A percentile compares a stretch with the other conserved stretches of the same genome.
Conservation (phyloP, 2,113 vertebrate genomes). For the Crotalus horridus region DNA sequence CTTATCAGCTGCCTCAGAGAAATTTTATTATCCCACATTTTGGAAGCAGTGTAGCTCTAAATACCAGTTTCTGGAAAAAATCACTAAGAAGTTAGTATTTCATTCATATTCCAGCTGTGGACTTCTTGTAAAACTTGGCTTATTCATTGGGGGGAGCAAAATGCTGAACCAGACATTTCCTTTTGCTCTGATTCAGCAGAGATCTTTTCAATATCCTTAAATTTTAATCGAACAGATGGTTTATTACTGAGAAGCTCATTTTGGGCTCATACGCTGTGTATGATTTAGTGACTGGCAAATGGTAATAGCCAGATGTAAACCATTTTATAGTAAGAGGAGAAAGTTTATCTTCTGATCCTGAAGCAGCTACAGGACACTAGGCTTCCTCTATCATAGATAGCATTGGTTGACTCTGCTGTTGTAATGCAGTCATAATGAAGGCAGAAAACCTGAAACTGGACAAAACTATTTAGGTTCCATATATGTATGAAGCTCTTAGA, state of each 20-base stretch:
- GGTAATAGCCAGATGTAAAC: background rate
- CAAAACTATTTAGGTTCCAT: background rate
- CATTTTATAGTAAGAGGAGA: background rate
- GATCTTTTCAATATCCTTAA: background rate
- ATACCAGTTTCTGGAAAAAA: background rate
- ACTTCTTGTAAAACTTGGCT: background rate
- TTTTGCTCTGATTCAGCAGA: background rate
- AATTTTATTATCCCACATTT: background rate
- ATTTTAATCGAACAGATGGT: background rate
- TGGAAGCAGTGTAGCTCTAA: background rate
- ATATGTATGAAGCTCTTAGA: background rate
- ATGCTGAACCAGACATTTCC: background rate
- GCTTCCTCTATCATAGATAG: background rate
- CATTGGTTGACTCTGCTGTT: background rate
- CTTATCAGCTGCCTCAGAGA: background rate
- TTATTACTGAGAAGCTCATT: background rate
- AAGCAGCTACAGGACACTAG: background rate
- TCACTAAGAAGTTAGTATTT: background rate
- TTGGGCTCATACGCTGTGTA: background rate
- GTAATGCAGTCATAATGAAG: background rate
- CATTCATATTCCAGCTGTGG: background rate
- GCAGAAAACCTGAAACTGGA: background rate
- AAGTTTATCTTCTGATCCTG: background rate
- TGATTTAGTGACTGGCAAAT: background rate
- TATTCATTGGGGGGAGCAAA: background rate